Conservation (phyloP, 23 tunicate species). For the Clavelina lepadiformis region DNA sequence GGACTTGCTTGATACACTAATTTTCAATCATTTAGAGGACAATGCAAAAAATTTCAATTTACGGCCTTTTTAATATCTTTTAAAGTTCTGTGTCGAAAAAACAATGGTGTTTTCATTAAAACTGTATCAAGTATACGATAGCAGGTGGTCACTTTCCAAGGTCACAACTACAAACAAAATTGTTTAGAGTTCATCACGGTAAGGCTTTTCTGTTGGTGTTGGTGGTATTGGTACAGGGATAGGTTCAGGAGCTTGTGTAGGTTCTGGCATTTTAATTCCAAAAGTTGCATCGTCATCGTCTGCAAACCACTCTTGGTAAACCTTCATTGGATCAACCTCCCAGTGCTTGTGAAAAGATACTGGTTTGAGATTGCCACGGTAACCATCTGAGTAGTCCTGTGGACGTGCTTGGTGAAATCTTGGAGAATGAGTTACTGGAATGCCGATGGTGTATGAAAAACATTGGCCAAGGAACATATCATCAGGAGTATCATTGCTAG, state of each 20-base stretch:
- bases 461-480: conserved; percentile 88
- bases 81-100: too few species aligned
- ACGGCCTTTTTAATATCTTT: too few species aligned
- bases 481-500: conserved; percentile 66
- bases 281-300: conserved; percentile 38
- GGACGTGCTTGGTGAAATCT: conserved; percentile 95
- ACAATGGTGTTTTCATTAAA: too few species aligned
- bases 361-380: conserved; percentile 65
- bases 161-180: too few species aligned
- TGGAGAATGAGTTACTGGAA: conserved; percentile 69
- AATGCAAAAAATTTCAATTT: too few species aligned
- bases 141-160: too few species aligned
- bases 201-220: conserved; percentile 57
- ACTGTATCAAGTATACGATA: too few species aligned
- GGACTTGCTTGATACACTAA: too few species aligned
- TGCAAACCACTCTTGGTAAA: conserved; percentile 70
- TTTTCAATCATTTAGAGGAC: too few species aligned
- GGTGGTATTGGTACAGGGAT: conserved; percentile 66
- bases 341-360: conserved; percentile 95
- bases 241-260: conserved; percentile 43
- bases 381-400: conserved; percentile 78
- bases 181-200: conserved; percentile 69
- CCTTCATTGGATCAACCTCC: conserved; percentile 71
- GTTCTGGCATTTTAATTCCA: not conserved
- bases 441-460: conserved; percentile 35